Percentiles rank a stretch among this genome's conserved stretches.
Conservation (phyloP, 2,113 vertebrate genomes). For the Vulpes vulpes region DNA sequence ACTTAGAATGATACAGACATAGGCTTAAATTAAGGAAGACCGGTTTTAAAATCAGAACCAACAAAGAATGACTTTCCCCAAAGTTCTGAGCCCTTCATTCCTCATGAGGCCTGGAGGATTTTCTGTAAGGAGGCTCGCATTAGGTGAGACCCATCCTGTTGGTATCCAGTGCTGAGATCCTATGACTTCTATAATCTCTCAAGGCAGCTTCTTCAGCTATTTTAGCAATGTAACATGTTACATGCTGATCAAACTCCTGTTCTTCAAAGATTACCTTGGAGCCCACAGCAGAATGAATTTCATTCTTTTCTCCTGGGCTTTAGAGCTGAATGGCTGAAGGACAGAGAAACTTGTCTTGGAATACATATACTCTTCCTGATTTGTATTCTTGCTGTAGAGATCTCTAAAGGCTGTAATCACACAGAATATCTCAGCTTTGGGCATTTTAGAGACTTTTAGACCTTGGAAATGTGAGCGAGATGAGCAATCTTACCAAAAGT, state of each 20-base stretch:
- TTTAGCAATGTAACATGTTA: background rate
- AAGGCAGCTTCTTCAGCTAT: background rate
- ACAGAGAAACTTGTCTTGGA: background rate
- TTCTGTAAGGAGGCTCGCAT: background rate
- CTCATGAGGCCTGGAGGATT: accelerated
- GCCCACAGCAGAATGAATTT: background rate
- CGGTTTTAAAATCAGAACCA: background rate
- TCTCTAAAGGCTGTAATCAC: background rate
- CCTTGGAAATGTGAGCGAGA: background rate
- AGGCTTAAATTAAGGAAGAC: background rate
- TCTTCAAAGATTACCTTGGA: background rate
- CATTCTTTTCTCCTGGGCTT: background rate
- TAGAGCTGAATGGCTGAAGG: background rate
- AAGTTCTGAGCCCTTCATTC: background rate
- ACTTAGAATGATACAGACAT: background rate
- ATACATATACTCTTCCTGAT: background rate
- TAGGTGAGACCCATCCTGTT: background rate
- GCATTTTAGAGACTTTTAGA: background rate
- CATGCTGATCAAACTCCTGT: background rate
- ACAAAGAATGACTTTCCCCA: background rate
- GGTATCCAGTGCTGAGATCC: background rate
- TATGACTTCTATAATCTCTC: background rate
- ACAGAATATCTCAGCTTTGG: background rate
- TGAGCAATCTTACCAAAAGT: background rate
- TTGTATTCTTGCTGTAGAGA: background rate